Evolutionary conservation across 92 coral and sea anemone species (phyloP), one percentile per base, ranked within the genome.

Genomic region (Heliopora coerulea): DNA sequence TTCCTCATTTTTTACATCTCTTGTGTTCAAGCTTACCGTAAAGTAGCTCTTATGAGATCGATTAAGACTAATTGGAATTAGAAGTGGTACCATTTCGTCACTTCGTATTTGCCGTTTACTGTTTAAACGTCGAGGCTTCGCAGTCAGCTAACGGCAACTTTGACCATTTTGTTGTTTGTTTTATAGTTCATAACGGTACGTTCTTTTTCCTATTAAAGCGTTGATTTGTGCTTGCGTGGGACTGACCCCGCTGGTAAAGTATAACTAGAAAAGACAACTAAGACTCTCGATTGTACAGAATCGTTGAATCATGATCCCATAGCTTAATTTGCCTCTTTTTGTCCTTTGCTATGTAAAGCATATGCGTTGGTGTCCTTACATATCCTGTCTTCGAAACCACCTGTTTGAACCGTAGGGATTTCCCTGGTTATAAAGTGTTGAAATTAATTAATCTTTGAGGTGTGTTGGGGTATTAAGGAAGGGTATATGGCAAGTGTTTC

Each of bases 11-110:
- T 70, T 52, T 70, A 70, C 62, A 70, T 52, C 62, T 67, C 57
- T 32, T 11, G 57, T 70, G 63, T 70, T 58, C 37, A 49, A 49
- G 63, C 49, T 58, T 19, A 24, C 48, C 41, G 77, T 32, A 32
- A 54, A 30, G 62, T 23, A 54, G 77, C 30, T 57, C 63, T 70
- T 57, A 11, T 34, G 19, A 33, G 29, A 70, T 30, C 77, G 62
- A 70, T 70, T 50, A 67, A 56, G 18, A 44, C 74, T 67, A 67
- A 67, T 67, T 67, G 59, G 74, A 46, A 65, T 65, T 65, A 65
- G 56, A 65, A 65, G 11, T 40, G 31, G 72, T 21, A 49, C 25
- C 41, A 20, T 65, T 42, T 65, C 54, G 33, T 65, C 72, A 65
- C 72, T 39, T 39, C 52, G 19, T 13, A 21, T 61, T 27, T 11